Evolutionary conservation across 2,113 vertebrate genomes (phyloP).

Genomic region (Stercorarius parasiticus): DNA sequence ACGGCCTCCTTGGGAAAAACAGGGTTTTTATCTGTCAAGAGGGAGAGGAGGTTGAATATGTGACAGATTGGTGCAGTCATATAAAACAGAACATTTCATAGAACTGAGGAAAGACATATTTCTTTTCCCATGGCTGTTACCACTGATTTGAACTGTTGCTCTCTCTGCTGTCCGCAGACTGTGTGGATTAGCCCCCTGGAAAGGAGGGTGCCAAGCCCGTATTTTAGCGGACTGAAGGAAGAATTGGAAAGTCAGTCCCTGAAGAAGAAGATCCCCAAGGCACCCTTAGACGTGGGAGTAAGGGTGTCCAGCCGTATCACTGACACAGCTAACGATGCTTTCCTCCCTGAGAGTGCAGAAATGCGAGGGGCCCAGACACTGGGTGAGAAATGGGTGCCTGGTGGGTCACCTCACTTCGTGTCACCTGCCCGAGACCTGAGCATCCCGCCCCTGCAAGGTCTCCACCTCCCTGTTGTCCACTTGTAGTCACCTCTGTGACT

Average conservation of each 20-base stretch:
- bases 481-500: not conserved
- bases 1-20: constrained; percentile 66
- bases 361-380: not conserved
- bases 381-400: not conserved
- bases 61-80: not conserved
- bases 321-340: not conserved
- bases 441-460: not conserved
- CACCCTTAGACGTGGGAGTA: not conserved
- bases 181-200: not conserved
- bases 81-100: not conserved
- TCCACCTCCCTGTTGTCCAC: not conserved
- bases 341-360: not conserved
- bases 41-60: not conserved
- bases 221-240: not conserved
- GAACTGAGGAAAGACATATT: not conserved
- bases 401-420: not conserved
- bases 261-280: not conserved
- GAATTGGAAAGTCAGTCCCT: not conserved
- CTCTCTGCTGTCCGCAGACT: not conserved
- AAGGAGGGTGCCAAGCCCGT: not conserved
- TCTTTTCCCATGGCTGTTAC: not conserved
- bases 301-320: not conserved
- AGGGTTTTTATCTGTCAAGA: constrained; percentile 55
- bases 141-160: not conserved
- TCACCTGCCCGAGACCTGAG: not conserved